These are phyloP conservation scores for Echiichthys vipera DNA, from an alignment of 2,797 vertebrate genomes.

Conservation along the genomic window DNA sequence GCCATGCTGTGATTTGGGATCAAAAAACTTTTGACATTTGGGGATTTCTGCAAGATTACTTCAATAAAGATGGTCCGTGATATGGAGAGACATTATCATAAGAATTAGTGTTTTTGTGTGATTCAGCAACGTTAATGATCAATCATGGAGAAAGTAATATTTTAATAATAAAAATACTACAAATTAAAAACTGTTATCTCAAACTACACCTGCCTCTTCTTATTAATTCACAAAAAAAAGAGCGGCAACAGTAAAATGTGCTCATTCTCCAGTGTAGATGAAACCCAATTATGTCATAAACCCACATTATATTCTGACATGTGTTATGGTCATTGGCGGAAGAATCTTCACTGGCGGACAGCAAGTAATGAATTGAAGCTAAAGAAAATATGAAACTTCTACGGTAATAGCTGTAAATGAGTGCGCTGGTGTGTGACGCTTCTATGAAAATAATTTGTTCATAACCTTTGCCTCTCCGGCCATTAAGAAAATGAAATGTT, in stretches of 20 bases:
- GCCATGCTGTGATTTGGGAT: no score
- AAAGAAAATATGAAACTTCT: constrained; percentile 15
- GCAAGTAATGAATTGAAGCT: constrained; percentile 21
- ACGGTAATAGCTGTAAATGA: constrained; percentile 22
- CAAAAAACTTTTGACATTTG: no score
- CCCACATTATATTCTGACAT: constrained; percentile 42
- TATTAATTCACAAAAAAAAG: constrained; percentile 41
- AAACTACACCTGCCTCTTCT: constrained; percentile 37
- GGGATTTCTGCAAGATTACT: no score
- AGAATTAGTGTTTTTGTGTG: no score
- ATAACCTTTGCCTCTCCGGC: constrained; percentile 15
- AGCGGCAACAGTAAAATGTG: neutral
- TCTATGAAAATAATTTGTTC: constrained; percentile 36
- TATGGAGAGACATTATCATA: no score
- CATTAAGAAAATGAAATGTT: constrained; percentile 26
- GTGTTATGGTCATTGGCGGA: constrained; percentile 15
- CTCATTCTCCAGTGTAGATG: constrained; percentile 34
- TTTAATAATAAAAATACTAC: no score
- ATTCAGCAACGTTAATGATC: no score
- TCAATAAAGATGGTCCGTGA: no score
- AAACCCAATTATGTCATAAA: constrained; percentile 54
- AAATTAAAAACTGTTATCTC: constrained; percentile 35
- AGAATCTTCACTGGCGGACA: constrained; percentile 5
- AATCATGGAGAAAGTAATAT: neutral
- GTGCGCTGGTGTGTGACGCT: constrained; percentile 1